Evolutionary conservation across 2,113 vertebrate species (phyloP).

Genomic region (Corvus cornix): DNA sequence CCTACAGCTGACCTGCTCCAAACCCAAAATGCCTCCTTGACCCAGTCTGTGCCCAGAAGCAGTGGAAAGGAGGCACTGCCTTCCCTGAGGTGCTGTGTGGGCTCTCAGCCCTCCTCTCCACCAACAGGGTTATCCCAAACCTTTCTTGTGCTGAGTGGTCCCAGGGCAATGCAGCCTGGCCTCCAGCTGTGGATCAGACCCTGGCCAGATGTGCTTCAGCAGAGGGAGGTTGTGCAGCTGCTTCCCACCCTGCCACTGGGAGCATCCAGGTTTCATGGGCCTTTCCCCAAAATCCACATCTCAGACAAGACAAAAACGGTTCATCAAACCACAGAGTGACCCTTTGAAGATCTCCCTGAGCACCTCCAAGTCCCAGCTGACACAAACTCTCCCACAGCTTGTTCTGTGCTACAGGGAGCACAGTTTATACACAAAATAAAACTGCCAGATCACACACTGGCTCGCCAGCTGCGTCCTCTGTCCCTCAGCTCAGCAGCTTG

Average conservation of each 20-base stretch:
- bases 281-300: not conserved
- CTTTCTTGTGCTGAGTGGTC: not conserved
- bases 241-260: not conserved
- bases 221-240: not conserved
- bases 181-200: not conserved
- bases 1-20: not conserved
- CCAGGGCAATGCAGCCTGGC: not conserved
- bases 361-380: not conserved
- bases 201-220: not conserved
- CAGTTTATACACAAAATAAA: not conserved
- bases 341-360: not conserved
- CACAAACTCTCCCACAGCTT: not conserved
- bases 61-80: not conserved
- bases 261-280: fast-evolving
- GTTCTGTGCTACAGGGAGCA: not conserved
- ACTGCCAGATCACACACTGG: not conserved
- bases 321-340: not conserved
- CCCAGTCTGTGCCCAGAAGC: not conserved
- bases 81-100: not conserved
- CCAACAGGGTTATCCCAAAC: not conserved
- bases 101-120: not conserved
- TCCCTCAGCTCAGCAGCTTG: not conserved
- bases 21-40: not conserved
- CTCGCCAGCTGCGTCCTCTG: not conserved
- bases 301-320: not conserved